Percentiles rank a stretch among this genome's conserved stretches.
These are phyloP conservation scores for Cephalopterus ornatus DNA, from an alignment of 2,113 vertebrate genomes.

Conservation along the genomic window DNA sequence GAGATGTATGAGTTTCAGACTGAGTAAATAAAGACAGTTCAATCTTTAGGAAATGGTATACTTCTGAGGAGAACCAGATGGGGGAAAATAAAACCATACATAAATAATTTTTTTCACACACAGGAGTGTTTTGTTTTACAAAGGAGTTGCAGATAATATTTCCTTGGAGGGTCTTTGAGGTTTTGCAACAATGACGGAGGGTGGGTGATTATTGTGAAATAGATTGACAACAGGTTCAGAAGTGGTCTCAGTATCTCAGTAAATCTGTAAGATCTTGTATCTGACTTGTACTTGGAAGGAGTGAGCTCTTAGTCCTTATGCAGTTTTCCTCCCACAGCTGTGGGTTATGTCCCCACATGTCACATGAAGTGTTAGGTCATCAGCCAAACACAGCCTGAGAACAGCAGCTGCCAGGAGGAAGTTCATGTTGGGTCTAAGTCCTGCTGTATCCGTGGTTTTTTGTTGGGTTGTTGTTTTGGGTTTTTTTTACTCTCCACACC, in stretches of 20 bases:
- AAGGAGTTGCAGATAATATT: neutral
- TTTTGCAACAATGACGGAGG: neutral
- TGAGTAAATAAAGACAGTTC: neutral
- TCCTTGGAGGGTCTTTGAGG: neutral
- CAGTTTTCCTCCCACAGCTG: slow-evolving; percentile 31
- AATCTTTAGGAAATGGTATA: neutral
- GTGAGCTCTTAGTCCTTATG: neutral
- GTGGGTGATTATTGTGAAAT: neutral
- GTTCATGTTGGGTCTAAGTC: slow-evolving; percentile 14
- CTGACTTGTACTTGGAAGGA: neutral
- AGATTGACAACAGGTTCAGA: neutral
- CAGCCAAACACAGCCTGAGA: neutral
- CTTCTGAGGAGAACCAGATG: slow-evolving; percentile 4
- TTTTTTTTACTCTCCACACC: neutral
- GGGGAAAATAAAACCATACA: neutral
- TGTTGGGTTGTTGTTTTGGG: neutral
- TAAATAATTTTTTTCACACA: slow-evolving; percentile 1
- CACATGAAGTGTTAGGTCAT: slow-evolving; percentile 55
- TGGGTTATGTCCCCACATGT: slow-evolving; percentile 7
- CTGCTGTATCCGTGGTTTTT: neutral
- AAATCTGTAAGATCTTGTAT: neutral
- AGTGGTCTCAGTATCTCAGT: neutral
- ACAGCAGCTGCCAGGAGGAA: slow-evolving; percentile 44
- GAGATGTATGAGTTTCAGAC: neutral
- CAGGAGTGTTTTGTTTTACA: neutral